Evolutionary conservation across 1,140 invertebrate species (phyloP).

Genomic region (Drosophila repletoides): DNA sequence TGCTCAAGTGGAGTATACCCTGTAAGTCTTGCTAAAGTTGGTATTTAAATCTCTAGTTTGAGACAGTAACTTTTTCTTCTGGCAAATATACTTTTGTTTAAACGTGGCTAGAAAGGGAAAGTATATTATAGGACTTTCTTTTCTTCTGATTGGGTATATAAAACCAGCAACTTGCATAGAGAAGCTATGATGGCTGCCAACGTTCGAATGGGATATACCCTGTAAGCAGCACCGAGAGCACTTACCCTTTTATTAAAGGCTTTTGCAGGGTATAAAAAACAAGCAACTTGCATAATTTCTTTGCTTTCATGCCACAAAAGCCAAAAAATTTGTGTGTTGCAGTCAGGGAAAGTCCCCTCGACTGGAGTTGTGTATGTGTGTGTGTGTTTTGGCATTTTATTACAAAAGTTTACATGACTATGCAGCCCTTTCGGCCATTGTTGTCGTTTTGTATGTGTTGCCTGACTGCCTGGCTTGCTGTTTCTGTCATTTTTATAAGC

Average conservation of each 20-base stretch:
- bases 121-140: too few relatives aligned
- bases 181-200: too few relatives aligned
- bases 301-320: conserved; percentile 51
- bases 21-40: too few relatives aligned
- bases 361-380: conserved; percentile 32
- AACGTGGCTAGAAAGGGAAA: too few relatives aligned
- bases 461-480: conserved; percentile 32
- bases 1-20: background rate
- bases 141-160: too few relatives aligned
- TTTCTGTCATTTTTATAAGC: conserved; percentile 70
- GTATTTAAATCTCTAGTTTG: too few relatives aligned
- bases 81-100: too few relatives aligned
- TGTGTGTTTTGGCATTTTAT: conserved; percentile 70
- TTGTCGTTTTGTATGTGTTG: conserved; percentile 28
- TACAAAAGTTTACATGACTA: conserved; percentile 75
- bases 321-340: conserved; percentile 49
- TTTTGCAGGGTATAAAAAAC: conserved; percentile 21
- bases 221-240: background rate
- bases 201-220: too few relatives aligned
- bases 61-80: too few relatives aligned
- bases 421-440: conserved; percentile 44
- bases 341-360: conserved; percentile 36
- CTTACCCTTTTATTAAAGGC: background rate
- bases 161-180: too few relatives aligned
- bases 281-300: conserved; percentile 73